Percentiles rank a stretch among this genome's conserved stretches.
These are phyloP conservation scores for Eudorcas thomsonii DNA, from an alignment of 2,113 vertebrate species.

Conservation along the genomic window DNA sequence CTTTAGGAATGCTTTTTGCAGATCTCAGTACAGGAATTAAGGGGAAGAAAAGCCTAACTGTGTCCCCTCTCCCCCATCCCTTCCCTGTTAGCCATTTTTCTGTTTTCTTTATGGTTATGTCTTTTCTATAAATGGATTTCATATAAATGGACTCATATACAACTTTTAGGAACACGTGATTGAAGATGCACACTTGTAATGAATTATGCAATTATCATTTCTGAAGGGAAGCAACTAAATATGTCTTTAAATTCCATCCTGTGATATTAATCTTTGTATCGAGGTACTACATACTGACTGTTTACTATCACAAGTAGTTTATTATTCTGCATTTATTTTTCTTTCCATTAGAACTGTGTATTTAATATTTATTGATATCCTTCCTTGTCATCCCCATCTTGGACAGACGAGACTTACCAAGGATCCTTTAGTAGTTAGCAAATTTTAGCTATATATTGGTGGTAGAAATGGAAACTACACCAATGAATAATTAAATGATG, in stretches of 20 bases:
- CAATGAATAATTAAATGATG: conserved; percentile 61
- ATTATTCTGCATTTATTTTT: conserved; percentile 43
- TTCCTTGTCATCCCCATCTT: conserved; percentile 14
- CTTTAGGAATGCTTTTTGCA: not conserved
- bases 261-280: not conserved
- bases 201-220: conserved; percentile 13
- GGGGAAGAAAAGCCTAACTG: not conserved
- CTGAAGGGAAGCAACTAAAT: not conserved
- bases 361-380: conserved; percentile 48
- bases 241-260: not conserved
- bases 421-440: not conserved
- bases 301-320: not conserved
- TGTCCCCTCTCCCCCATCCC: not conserved
- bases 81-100: not conserved
- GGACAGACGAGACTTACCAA: not conserved
- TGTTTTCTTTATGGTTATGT: not conserved
- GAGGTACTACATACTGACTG: not conserved
- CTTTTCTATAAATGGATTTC: not conserved
- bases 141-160: not conserved
- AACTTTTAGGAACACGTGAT: not conserved
- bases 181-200: not conserved
- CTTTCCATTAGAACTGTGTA: conserved; percentile 13
- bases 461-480: conserved; percentile 37
- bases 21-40: not conserved
- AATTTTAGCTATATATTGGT: conserved; percentile 7